Conservation (phyloP, 2,797 vertebrate genomes). For the Monodelphis domestica region DNA sequence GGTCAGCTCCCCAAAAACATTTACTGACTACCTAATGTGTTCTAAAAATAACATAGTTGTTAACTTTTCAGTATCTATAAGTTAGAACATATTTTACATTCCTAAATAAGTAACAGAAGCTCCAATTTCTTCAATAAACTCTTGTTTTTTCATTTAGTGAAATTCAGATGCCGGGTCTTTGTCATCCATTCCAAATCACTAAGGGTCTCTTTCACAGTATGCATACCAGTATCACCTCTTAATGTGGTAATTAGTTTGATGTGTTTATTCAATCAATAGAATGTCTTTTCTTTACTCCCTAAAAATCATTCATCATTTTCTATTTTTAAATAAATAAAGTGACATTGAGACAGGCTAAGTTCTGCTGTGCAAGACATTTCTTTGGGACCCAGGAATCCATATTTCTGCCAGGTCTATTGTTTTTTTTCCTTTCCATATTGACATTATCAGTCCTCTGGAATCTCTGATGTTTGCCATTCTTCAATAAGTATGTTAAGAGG, state of each 20-base stretch:
- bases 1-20: neutral
- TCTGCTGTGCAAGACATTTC: neutral
- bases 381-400: neutral
- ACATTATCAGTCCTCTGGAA: neutral
- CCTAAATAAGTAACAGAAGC: neutral
- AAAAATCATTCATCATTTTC: conserved; percentile 14
- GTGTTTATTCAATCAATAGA: conserved; percentile 17
- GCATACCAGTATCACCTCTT: neutral
- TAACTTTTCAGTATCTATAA: neutral
- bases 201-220: conserved; percentile 2
- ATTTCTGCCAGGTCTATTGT: conserved; percentile 1
- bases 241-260: neutral
- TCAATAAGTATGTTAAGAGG: neutral
- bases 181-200: neutral
- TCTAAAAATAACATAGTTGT: neutral
- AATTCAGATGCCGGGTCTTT: neutral
- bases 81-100: neutral
- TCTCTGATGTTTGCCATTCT: neutral
- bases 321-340: conserved; percentile 22
- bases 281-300: neutral
- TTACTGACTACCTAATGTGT: conserved; percentile 2
- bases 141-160: conserved; percentile 12
- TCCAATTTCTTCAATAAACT: conserved; percentile 1
- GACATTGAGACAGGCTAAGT: neutral
- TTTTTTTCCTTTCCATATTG: neutral